Percentiles rank a stretch among this genome's conserved stretches.
Evolutionary conservation across 1,140 invertebrate species (phyloP).

Genomic region (Venustaconcha ellipsiformis): DNA sequence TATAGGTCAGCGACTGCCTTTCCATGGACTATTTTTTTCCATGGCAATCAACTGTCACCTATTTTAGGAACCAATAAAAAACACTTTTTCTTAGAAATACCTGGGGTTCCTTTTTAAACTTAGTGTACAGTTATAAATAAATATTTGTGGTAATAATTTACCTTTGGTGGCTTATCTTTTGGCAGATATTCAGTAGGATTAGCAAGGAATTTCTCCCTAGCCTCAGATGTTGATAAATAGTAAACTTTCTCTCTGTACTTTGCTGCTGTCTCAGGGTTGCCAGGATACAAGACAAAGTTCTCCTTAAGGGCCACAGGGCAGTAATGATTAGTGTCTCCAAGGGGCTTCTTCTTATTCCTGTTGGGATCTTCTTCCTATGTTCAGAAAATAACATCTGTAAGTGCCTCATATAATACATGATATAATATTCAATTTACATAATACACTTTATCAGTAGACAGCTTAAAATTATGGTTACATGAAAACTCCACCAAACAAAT

Average conservation of each 20-base stretch:
- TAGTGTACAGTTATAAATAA: background rate
- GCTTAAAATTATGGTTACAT: too few species aligned
- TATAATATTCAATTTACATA: too few species aligned
- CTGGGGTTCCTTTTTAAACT: too few species aligned
- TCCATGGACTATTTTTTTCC: too few species aligned
- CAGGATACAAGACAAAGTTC: constrained; percentile 62
- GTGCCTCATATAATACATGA: too few species aligned
- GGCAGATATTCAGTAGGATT: constrained; percentile 60
- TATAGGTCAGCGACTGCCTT: too few species aligned
- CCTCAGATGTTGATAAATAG: constrained; percentile 63
- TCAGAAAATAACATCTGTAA: too few species aligned
- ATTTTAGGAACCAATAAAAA: too few species aligned
- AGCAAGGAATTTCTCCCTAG: constrained; percentile 62
- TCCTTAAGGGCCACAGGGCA: constrained; percentile 68
- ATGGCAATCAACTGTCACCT: too few species aligned
- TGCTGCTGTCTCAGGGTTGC: constrained; percentile 66
- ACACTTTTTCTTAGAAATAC: too few species aligned
- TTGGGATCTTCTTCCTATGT: constrained; percentile 65
- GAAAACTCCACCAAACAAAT: too few species aligned
- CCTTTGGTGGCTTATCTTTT: constrained; percentile 54
- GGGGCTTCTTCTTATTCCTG: constrained; percentile 61
- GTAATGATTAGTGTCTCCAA: constrained; percentile 68
- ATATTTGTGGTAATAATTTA: constrained; percentile 29
- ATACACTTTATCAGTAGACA: too few species aligned
- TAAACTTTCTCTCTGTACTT: constrained; percentile 67